Conservation (phyloP, 2,113 vertebrate genomes). For the Ailuropoda melanoleuca region DNA sequence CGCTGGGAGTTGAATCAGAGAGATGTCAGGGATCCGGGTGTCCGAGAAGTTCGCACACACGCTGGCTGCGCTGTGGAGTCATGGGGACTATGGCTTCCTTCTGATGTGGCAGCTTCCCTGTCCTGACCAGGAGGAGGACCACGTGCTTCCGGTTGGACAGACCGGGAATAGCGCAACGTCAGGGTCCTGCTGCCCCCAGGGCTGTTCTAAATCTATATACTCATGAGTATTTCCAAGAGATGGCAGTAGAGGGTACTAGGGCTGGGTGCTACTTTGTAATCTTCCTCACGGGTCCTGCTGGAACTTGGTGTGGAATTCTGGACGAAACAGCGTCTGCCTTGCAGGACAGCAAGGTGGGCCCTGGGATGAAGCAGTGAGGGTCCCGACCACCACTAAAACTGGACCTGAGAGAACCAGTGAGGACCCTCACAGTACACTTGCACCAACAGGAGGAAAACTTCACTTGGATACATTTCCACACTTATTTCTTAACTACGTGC, state of each 20-base stretch:
- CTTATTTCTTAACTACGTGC: conserved; percentile 3
- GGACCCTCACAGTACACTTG: background rate
- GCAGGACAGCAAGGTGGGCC: background rate
- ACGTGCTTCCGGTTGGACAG: background rate
- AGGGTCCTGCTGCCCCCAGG: background rate
- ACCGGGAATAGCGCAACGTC: background rate
- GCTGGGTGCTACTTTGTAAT: background rate
- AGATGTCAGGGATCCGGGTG: accelerated
- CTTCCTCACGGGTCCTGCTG: background rate
- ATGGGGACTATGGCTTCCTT: background rate
- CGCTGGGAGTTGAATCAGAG: background rate
- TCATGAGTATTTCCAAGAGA: background rate
- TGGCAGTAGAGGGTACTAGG: background rate
- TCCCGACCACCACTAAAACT: background rate
- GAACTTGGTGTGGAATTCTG: background rate
- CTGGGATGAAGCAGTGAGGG: background rate
- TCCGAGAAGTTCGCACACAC: accelerated
- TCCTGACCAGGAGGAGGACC: background rate
- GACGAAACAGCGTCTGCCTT: background rate
- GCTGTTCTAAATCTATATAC: background rate
- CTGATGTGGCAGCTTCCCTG: background rate
- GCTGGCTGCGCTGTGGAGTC: accelerated
- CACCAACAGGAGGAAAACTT: background rate
- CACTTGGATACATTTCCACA: background rate
- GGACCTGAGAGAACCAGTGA: background rate